A percentile compares a stretch with the other conserved stretches of the same genome.
Conservation (phyloP, 2,797 vertebrate species). For the Chrysolophus pictus region DNA sequence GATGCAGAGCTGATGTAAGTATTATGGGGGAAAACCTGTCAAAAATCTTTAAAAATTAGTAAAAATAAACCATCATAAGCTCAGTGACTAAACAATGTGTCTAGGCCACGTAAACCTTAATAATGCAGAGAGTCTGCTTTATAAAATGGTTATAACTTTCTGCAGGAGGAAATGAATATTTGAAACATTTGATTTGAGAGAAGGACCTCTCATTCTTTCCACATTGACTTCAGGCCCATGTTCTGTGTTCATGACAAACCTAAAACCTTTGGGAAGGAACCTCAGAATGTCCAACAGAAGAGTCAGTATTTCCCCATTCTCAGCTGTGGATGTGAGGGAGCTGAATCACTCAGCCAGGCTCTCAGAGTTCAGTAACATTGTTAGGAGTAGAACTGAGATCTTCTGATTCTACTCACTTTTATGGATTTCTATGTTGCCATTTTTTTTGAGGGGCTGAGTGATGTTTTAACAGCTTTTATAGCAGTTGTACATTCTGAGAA, state of each 20-base stretch:
- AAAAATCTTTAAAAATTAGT: neutral
- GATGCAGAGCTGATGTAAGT: neutral
- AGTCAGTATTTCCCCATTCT: neutral
- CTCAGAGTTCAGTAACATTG: neutral
- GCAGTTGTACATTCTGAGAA: neutral
- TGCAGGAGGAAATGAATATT: neutral
- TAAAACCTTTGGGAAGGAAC: neutral
- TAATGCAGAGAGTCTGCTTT: neutral
- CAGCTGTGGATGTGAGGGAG: neutral
- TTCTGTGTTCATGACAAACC: neutral
- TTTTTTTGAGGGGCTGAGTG: neutral
- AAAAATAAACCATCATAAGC: neutral
- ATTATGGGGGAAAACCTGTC: neutral
- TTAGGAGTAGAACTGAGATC: neutral
- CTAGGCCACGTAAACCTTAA: neutral
- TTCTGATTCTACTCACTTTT: neutral
- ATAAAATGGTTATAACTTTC: neutral
- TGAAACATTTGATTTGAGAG: neutral
- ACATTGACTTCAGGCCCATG: neutral
- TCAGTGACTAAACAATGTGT: neutral
- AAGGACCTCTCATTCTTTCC: neutral
- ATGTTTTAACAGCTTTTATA: neutral
- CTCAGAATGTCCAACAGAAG: neutral
- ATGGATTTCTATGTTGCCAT: neutral
- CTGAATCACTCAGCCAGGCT: neutral